These are phyloP conservation scores for Sialis lutaria DNA, from an alignment of 2,888 invertebrate species.

Conservation along the genomic window DNA sequence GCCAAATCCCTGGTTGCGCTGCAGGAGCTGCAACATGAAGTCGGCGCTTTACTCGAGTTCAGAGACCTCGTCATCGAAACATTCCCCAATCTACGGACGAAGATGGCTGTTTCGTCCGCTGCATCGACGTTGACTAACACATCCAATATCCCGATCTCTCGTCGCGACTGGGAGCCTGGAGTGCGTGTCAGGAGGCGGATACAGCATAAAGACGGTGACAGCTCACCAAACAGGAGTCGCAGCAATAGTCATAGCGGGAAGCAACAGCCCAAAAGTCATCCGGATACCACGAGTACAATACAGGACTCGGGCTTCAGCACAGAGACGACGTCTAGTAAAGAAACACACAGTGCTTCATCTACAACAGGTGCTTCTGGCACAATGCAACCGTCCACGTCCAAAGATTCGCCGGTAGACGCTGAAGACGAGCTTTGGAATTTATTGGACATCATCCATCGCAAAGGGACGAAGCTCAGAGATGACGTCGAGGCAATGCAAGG, in stretches of 20 bases:
- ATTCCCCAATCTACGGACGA: constrained; percentile 77
- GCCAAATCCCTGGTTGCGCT: constrained; percentile 73
- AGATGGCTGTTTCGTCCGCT: constrained; percentile 46
- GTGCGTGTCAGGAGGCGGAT: constrained; percentile 41
- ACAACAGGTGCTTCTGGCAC: constrained; percentile 32
- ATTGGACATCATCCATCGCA: constrained; percentile 71
- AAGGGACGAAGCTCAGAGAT: constrained; percentile 41
- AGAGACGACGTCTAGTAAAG: constrained; percentile 69
- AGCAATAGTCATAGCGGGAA: constrained; percentile 44
- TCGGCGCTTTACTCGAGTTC: constrained; percentile 78
- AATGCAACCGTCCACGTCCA: constrained; percentile 21
- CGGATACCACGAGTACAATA: constrained; percentile 37
- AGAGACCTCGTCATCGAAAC: constrained; percentile 89
- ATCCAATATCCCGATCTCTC: constrained; percentile 35
- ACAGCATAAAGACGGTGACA: constrained; percentile 19
- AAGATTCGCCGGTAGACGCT: constrained; percentile 27
- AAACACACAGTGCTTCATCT: constrained; percentile 56
- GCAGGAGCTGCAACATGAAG: constrained; percentile 87
- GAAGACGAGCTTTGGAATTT: constrained; percentile 75
- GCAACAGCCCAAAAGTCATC: constrained; percentile 42
- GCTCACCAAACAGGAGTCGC: constrained; percentile 26
- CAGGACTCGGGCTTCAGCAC: constrained; percentile 84
- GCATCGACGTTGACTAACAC: constrained; percentile 27
- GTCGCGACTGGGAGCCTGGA: constrained; percentile 67
- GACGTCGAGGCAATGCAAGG: constrained; percentile 44